These are phyloP conservation scores for Corythaeola cristata DNA, from an alignment of 2,113 vertebrate genomes.

Conservation along the genomic window DNA sequence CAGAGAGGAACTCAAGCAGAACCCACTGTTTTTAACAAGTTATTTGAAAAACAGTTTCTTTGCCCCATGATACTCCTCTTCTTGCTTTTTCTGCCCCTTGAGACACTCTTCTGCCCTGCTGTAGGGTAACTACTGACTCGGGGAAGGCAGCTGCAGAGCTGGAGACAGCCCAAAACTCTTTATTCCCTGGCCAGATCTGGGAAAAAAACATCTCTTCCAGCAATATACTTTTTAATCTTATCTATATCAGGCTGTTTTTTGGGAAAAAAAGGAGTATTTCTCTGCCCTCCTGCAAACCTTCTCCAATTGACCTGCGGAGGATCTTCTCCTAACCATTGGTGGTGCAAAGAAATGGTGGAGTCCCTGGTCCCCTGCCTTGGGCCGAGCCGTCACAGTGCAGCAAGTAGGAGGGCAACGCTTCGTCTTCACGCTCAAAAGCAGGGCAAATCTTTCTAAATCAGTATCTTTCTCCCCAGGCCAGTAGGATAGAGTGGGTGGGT, in stretches of 20 bases:
- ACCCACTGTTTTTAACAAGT: background rate
- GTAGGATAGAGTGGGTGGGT: background rate
- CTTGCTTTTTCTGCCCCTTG: background rate
- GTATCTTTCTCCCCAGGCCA: background rate
- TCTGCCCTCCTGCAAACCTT: background rate
- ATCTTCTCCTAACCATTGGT: background rate
- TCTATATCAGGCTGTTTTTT: background rate
- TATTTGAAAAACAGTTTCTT: background rate
- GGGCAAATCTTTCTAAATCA: background rate
- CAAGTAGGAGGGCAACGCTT: background rate
- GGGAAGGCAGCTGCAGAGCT: background rate
- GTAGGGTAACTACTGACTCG: background rate
- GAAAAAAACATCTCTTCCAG: background rate
- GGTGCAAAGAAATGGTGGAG: background rate
- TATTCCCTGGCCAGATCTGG: background rate
- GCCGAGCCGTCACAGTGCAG: background rate
- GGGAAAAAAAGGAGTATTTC: background rate
- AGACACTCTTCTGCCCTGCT: background rate
- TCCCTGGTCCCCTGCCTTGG: background rate
- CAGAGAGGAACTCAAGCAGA: background rate
- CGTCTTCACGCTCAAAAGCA: background rate
- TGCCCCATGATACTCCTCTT: background rate
- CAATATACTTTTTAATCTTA: background rate
- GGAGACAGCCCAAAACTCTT: background rate
- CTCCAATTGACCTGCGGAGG: too few relatives aligned